These are phyloP conservation scores for Apamea anceps DNA, from an alignment of 2,888 invertebrate genomes.

Conservation along the genomic window DNA sequence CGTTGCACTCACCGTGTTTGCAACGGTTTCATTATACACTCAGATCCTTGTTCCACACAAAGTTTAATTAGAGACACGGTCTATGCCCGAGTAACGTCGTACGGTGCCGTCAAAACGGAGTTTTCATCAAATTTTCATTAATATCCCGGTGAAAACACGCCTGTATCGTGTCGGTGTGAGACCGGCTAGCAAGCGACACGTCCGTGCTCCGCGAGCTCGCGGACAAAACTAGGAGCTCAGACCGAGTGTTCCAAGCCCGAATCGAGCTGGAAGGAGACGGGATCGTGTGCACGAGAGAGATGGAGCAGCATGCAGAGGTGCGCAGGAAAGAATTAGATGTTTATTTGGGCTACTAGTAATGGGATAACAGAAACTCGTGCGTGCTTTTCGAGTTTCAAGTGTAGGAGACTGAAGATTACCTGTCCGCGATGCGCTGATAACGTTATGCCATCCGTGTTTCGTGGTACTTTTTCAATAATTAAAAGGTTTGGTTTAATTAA, in stretches of 20 bases:
- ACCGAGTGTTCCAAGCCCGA: slow-evolving; percentile 77
- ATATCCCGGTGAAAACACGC: slow-evolving; percentile 83
- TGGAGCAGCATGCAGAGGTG: slow-evolving; percentile 85
- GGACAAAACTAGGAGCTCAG: slow-evolving; percentile 85
- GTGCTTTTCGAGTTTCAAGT: slow-evolving; percentile 82
- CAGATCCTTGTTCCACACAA: slow-evolving; percentile 75
- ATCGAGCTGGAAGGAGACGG: slow-evolving; percentile 78
- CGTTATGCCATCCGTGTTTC: slow-evolving; percentile 23
- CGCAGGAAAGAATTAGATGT: slow-evolving; percentile 90
- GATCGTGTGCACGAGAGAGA: slow-evolving; percentile 74
- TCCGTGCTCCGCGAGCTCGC: slow-evolving; percentile 77
- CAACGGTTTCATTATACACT: slow-evolving; percentile 77
- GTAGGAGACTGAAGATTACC: slow-evolving; percentile 62
- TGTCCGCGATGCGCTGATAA: slow-evolving; percentile 36
- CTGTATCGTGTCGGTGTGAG: slow-evolving; percentile 72
- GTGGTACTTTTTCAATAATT: neutral
- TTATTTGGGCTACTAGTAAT: slow-evolving; percentile 88
- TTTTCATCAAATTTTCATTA: slow-evolving; percentile 85
- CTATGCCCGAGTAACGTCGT: slow-evolving; percentile 58
- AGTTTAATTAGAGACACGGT: slow-evolving; percentile 73
- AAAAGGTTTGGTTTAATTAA: neutral
- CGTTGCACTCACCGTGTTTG: slow-evolving; percentile 79
- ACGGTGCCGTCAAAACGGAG: slow-evolving; percentile 74
- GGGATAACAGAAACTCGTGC: slow-evolving; percentile 85
- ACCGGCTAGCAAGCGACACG: slow-evolving; percentile 68